Evolutionary conservation across 1,140 invertebrate species (phyloP), one percentile per base, ranked within the genome.

Genomic region (Catajapyx aquilonaris): DNA sequence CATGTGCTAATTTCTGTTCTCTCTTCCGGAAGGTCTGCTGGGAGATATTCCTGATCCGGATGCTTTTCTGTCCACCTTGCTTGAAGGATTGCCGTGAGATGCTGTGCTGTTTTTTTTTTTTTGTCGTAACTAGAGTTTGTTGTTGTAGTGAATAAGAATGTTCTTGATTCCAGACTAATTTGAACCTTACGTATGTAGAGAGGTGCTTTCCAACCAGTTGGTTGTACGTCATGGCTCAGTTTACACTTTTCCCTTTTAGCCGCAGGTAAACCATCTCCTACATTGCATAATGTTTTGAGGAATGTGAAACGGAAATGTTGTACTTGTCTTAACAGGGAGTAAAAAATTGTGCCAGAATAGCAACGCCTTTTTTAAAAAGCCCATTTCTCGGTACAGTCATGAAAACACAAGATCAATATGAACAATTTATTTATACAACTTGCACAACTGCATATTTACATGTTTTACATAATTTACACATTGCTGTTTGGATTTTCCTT

Each of bases 41-140:
- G 65, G 63, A 46, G 69, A 71, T 42, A 64, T 74, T 44, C 49
- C 60, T 17, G 62, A 65, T 48, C 66, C 70, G 25, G 60, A 64
- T 40, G 60, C 58, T 37, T 73, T 65, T 46, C 58, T 74, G 49
- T 60, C 50, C 17, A 64, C 71, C 31, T 36, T 54, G 1, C 32
- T 60, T 9, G 40, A 45, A 22, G 41, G 42, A 34, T 30, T 48
- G 19, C 41, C 46, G n/a, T 44, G 40, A 37, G 28, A 28, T 13
- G 31, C 40, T 10, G 20, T 35, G 9, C 30, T 41, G 13, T 25
- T 33, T 34, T 31, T 13, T 1, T 41, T 20, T 35, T 33, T 43
- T 21, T 41, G 40, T 21, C 31, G 35, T 10, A 41, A 39, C 28
- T 16, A 30, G 30, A 41, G 31, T 20, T 15, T 41, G 17, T 41